A percentile compares a stretch with the other conserved stretches of the same genome.
Conservation (phyloP, 2,797 vertebrate genomes). For the Lepus oiostolus region DNA sequence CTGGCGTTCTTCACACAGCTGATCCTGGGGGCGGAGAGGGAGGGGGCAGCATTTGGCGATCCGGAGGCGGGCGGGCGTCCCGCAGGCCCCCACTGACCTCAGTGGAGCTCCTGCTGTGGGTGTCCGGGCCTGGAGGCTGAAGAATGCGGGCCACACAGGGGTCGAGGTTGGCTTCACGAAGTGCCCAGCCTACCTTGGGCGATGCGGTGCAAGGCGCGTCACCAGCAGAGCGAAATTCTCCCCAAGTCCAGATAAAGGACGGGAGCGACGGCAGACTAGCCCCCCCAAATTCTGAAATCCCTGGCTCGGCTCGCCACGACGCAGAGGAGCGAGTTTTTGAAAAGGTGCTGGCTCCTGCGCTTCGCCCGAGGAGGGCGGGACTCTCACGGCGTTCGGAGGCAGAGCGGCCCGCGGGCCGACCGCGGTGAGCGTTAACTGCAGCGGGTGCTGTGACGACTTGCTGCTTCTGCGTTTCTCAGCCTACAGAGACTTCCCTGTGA, state of each 20-base stretch:
- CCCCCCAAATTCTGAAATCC: background rate
- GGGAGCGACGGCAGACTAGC: background rate
- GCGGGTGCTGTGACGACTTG: background rate
- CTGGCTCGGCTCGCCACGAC: background rate
- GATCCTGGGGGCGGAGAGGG: background rate
- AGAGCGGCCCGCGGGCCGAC: no score
- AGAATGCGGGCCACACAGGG: background rate
- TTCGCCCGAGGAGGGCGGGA: background rate
- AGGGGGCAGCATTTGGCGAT: background rate
- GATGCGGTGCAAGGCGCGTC: background rate
- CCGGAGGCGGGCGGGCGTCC: fast-evolving
- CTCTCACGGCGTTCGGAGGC: background rate
- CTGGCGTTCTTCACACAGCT: background rate
- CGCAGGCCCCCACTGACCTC: no score
- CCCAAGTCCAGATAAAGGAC: background rate
- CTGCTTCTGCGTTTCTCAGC: background rate
- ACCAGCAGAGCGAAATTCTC: background rate
- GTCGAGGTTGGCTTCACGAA: background rate
- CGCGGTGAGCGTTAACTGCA: background rate
- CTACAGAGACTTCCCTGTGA: background rate
- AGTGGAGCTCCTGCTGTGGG: background rate
- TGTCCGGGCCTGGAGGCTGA: background rate
- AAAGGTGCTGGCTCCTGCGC: background rate
- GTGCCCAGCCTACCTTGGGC: background rate
- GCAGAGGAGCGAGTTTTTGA: background rate